Evolutionary conservation across 2,797 vertebrate genomes (phyloP).

Genomic region (Gallinago nigripennis): DNA sequence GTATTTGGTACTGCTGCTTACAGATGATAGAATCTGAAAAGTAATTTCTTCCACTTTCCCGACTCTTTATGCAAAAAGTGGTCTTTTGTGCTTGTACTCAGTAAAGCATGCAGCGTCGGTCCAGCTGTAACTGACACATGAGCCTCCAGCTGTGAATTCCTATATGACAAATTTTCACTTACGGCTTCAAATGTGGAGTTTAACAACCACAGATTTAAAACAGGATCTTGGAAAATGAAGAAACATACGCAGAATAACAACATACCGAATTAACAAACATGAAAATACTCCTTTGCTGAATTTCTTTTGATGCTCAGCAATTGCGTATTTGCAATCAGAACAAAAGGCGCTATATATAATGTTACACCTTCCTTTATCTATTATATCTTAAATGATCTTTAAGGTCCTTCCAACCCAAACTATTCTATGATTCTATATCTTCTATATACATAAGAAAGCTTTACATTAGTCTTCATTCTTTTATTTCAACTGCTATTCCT

Average conservation of each 20-base stretch:
- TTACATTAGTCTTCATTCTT: neutral
- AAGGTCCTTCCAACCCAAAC: too few species aligned
- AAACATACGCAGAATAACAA: neutral
- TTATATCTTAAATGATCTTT: neutral
- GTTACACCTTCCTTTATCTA: neutral
- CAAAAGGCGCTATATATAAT: neutral
- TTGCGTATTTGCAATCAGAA: neutral
- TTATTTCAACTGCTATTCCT: neutral
- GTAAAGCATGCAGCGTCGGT: neutral
- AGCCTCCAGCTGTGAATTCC: conserved; percentile 44
- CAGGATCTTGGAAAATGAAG: neutral
- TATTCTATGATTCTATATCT: neutral
- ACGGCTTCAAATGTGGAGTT: neutral
- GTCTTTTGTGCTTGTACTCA: neutral
- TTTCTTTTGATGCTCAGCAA: neutral
- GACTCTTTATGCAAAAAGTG: neutral
- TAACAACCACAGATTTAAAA: neutral
- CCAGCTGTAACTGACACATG: conserved; percentile 20
- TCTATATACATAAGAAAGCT: neutral
- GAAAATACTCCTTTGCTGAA: neutral
- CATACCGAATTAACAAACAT: neutral
- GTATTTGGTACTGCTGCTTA: neutral
- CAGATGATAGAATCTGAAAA: conserved; percentile 28
- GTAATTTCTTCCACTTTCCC: conserved; percentile 27
- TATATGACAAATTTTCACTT: neutral